These are phyloP conservation scores for Aramus guarauna DNA, from an alignment of 2,113 vertebrate genomes.

Conservation along the genomic window DNA sequence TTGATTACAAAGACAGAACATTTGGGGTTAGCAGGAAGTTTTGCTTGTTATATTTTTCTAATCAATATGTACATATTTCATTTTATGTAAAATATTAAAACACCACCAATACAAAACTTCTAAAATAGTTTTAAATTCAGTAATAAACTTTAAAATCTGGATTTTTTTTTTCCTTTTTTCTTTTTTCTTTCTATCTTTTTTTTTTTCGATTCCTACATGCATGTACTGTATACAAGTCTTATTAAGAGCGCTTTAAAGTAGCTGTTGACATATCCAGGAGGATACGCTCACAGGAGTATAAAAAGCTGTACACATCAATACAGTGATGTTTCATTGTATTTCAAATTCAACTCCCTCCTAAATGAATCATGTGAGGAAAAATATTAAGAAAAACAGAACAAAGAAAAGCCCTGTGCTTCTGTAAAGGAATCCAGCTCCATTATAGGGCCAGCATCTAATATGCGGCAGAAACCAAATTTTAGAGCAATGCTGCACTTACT, in stretches of 20 bases:
- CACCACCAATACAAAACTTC: constrained; percentile 87
- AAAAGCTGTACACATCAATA: constrained; percentile 77
- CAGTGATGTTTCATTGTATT: constrained; percentile 63
- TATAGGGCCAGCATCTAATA: constrained; percentile 13
- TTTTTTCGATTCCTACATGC: constrained; percentile 77
- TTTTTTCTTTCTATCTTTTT: neutral
- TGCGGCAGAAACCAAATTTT: constrained; percentile 26
- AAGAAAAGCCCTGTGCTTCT: constrained; percentile 64
- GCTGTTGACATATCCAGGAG: constrained; percentile 77
- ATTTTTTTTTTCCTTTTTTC: constrained; percentile 18
- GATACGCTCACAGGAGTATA: constrained; percentile 76
- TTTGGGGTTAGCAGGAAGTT: constrained; percentile 80
- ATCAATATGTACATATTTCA: constrained; percentile 84
- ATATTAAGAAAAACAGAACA: constrained; percentile 27
- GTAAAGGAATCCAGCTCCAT: constrained; percentile 57
- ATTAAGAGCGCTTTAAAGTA: constrained; percentile 79
- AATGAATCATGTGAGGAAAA: constrained; percentile 56
- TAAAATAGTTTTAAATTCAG: constrained; percentile 86
- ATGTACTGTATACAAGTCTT: constrained; percentile 78
- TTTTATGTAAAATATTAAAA: constrained; percentile 85
- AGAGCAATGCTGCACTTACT: constrained; percentile 30
- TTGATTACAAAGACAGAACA: constrained; percentile 82
- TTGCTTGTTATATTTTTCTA: constrained; percentile 81
- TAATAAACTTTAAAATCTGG: constrained; percentile 84
- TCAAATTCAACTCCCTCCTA: constrained; percentile 69